A percentile compares a stretch with the other conserved stretches of the same genome.
phyloP scores from a whole-genome alignment of 2,797 vertebrate genomes.

The Enteromius unitaeniatus region DNA sequence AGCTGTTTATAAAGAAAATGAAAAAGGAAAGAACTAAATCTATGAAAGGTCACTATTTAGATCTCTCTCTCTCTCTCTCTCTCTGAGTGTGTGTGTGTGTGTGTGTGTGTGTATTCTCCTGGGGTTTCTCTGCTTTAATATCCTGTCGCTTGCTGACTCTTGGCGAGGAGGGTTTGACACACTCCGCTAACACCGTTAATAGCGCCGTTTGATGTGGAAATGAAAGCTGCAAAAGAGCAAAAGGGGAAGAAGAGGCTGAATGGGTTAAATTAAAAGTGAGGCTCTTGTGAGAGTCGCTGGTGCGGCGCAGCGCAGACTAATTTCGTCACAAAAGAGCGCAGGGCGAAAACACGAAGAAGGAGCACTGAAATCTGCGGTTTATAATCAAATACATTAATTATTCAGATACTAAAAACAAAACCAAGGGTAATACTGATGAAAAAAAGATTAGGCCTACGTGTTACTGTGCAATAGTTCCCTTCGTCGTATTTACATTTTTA shows the following conservation, averaged over 20 bases:
- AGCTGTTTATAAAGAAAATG: background rate
- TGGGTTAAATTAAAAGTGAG: constrained; percentile 81
- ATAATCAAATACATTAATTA: background rate
- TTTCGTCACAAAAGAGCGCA: background rate
- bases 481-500: background rate
- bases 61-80: background rate
- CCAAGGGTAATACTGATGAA: background rate
- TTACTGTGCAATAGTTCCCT: background rate
- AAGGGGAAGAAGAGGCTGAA: constrained; percentile 66
- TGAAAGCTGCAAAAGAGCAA: constrained; percentile 74
- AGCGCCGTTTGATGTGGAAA: constrained; percentile 85
- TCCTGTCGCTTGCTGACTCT: constrained; percentile 86
- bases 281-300: constrained; percentile 74
- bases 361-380: background rate
- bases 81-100: constrained; percentile 37
- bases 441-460: no score
- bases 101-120: constrained; percentile 59
- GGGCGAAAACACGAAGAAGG: background rate
- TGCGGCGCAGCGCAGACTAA: constrained; percentile 57
- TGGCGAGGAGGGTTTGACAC: constrained; percentile 82
- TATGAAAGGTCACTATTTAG: background rate
- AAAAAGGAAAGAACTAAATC: background rate
- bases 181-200: constrained; percentile 84
- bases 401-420: background rate
- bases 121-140: constrained; percentile 79